Conservation (phyloP, 2,888 invertebrate species). For the Epinotia ramella region DNA sequence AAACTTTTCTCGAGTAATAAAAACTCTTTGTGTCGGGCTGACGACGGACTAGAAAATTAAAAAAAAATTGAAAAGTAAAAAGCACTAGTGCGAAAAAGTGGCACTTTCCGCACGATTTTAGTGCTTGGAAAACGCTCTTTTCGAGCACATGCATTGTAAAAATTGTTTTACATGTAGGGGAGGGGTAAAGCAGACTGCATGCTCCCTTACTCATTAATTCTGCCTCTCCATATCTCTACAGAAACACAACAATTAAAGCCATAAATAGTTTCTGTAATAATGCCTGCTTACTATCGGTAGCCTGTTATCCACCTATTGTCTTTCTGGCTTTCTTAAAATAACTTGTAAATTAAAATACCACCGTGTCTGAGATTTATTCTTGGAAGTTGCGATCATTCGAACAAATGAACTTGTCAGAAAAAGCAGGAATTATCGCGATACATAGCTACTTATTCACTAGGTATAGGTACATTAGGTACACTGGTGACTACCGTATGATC, state of each 20-base stretch:
- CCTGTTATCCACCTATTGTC: constrained; percentile 34
- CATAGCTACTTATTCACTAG: background rate
- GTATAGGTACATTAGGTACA: background rate
- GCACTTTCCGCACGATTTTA: no score
- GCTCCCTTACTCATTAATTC: constrained; percentile 33
- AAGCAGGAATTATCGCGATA: background rate
- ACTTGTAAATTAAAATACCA: constrained; percentile 18
- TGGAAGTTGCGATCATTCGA: background rate
- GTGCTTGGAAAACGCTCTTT: no score
- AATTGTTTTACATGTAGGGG: background rate
- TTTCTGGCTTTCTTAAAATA: constrained; percentile 28
- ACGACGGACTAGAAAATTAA: no score
- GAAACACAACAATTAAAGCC: constrained; percentile 30
- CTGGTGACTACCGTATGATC: background rate
- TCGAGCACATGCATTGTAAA: no score
- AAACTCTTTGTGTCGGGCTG: no score
- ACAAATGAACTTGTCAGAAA: background rate
- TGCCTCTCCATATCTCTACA: constrained; percentile 31
- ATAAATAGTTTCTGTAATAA: constrained; percentile 36
- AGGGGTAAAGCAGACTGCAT: constrained; percentile 9
- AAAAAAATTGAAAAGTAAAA: no score
- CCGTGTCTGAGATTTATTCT: constrained; percentile 4
- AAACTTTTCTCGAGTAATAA: no score
- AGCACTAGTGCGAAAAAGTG: no score
- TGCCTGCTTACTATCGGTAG: constrained; percentile 6